These are phyloP conservation scores for Halocynthia aurantium DNA, from an alignment of 23 tunicate species.

Conservation along the genomic window DNA sequence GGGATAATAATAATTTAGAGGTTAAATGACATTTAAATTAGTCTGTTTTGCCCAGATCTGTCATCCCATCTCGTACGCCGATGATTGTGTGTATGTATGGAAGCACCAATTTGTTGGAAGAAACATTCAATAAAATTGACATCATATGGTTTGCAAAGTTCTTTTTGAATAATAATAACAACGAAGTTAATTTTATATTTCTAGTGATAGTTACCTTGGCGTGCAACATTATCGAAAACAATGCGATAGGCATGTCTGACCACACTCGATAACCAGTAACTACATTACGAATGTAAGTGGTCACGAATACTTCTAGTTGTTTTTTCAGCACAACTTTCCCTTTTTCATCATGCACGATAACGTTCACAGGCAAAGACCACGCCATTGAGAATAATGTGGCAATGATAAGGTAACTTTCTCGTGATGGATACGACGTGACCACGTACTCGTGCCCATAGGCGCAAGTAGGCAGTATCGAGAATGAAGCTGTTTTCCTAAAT, in stretches of 20 bases:
- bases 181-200: too few relatives aligned
- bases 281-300: slow-evolving; percentile 1
- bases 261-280: slow-evolving; percentile 6
- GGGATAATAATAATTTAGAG: too few relatives aligned
- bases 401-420: slow-evolving; percentile 1
- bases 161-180: too few relatives aligned
- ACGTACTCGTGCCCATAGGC: slow-evolving; percentile 22
- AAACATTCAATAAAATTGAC: too few relatives aligned
- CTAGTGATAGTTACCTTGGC: slow-evolving; percentile 10
- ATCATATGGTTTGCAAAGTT: too few relatives aligned
- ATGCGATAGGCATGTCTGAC: slow-evolving; percentile 15
- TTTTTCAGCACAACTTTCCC: not conserved
- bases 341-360: not conserved
- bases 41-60: too few relatives aligned
- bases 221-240: slow-evolving; percentile 17
- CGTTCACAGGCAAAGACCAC: not conserved
- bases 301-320: not conserved
- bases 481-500: slow-evolving; percentile 20
- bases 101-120: too few relatives aligned
- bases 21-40: too few relatives aligned
- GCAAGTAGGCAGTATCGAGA: slow-evolving; percentile 22
- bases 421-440: slow-evolving; percentile 22
- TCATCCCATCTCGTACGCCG: too few relatives aligned
- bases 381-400: not conserved
- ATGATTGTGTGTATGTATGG: too few relatives aligned